phyloP scores from a whole-genome alignment of 2,113 vertebrate genomes.

The Nothoprocta pentlandii region DNA sequence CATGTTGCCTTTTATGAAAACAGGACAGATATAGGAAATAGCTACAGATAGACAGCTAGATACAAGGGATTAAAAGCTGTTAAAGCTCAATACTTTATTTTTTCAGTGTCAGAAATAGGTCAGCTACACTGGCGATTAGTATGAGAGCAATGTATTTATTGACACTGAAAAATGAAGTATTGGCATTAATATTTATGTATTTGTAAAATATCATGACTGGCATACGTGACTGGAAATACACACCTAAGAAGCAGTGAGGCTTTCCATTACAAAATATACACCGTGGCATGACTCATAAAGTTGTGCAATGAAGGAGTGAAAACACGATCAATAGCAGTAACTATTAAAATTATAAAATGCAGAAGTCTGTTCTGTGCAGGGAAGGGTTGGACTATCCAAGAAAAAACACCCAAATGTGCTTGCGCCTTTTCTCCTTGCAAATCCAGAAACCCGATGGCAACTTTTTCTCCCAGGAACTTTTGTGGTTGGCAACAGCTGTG shows the following conservation, averaged over 20 bases:
- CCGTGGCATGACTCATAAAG: not conserved
- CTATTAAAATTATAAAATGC: not conserved
- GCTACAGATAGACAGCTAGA: too few species aligned
- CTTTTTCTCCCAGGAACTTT: not conserved
- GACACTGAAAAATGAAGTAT: not conserved
- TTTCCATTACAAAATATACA: not conserved
- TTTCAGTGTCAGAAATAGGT: not conserved
- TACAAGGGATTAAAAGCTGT: not conserved
- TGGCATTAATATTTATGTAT: not conserved
- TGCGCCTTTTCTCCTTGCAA: not conserved
- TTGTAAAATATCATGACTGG: not conserved
- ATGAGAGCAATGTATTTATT: not conserved
- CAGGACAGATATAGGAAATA: not conserved
- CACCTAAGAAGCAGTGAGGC: not conserved
- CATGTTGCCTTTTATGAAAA: not conserved
- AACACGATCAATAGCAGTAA: not conserved
- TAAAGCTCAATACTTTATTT: not conserved
- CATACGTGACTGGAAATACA: not conserved
- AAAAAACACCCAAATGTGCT: not conserved
- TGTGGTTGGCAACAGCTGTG: not conserved
- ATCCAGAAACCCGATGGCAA: not conserved
- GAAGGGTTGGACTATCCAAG: not conserved
- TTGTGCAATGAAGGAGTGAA: not conserved
- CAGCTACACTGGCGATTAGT: not conserved
- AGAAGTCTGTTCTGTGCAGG: not conserved